Base-by-base conservation (phyloP, 2,888 invertebrate genomes). In the Bembecia ichneumoniformis region DNA sequence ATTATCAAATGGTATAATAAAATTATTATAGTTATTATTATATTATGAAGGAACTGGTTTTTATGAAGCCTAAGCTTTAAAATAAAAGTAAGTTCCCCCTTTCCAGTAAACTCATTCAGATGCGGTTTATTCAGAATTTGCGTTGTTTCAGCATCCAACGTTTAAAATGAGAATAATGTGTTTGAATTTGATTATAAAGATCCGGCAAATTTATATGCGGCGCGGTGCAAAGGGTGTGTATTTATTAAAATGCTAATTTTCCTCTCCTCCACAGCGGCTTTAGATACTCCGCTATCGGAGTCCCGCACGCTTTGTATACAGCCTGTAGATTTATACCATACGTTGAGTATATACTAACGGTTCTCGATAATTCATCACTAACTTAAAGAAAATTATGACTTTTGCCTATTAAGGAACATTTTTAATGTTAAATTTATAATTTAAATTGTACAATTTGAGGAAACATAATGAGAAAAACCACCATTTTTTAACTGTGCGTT, bases 161-260 rank as follows among this genome's bases (percentile, higher is more conserved):
- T 51, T 48, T 50, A 52, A 50, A 52, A 53, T 75, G 77, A 80
- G 76, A 84, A 65, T 81, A 75, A 82, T 79, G 74, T 80, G 76
- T 83, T 82, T 82, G 76, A 75, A 80, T 87, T 87, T 82, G 86
- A 84, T 86, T 87, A 87, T 80, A 84, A 79, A 86, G 84, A 82
- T 84, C 78, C 79, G 64, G 55, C 58, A 72, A 77, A 87, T 86
- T 87, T 84, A 86, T 82, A 75, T 74, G 74, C 79, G 83, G 77
- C 72, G 71, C 72, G 78, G 74, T 82, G 74, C 74, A 84, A 87
- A 84, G 87, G 86, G 87, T 87, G 87, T 86, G 77, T 87, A 87
- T 87, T 87, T 87, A 87, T 87, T 87, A 87, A 87, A 87, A 87
- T 87, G 87, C 87, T 81, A 87, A 87, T 87, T 87, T 82, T 76